Conservation (phyloP, 2,113 vertebrate species). For the Crocuta crocuta region DNA sequence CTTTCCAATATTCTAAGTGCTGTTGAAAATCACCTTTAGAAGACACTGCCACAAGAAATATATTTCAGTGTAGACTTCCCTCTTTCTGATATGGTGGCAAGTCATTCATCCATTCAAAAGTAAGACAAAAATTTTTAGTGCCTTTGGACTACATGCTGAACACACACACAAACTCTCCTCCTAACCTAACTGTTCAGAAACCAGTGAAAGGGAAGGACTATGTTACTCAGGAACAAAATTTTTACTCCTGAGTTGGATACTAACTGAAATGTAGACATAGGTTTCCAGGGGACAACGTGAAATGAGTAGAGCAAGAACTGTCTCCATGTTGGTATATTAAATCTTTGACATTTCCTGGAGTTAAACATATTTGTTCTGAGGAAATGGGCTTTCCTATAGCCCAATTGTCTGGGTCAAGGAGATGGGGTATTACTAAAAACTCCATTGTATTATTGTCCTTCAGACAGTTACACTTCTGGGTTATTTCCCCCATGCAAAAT, state of each 20-base stretch:
- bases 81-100: conserved; percentile 46
- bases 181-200: not conserved
- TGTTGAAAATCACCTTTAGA: not conserved
- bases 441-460: not conserved
- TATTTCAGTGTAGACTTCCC: conserved; percentile 19
- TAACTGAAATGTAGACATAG: not conserved
- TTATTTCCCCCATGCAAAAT: not conserved
- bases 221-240: not conserved
- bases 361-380: not conserved
- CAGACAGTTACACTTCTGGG: not conserved
- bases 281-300: not conserved
- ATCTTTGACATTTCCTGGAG: not conserved
- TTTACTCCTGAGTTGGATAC: not conserved
- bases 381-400: not conserved
- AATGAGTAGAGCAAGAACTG: not conserved
- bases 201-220: not conserved
- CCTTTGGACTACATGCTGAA: conserved; percentile 64
- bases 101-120: conserved; percentile 48
- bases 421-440: not conserved
- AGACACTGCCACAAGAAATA: not conserved
- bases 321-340: not conserved
- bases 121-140: conserved; percentile 59
- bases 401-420: not conserved
- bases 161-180: not conserved
- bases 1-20: not conserved